These are phyloP conservation scores for Ennomos quercinarius DNA, from an alignment of 2,888 invertebrate genomes.

Conservation along the genomic window DNA sequence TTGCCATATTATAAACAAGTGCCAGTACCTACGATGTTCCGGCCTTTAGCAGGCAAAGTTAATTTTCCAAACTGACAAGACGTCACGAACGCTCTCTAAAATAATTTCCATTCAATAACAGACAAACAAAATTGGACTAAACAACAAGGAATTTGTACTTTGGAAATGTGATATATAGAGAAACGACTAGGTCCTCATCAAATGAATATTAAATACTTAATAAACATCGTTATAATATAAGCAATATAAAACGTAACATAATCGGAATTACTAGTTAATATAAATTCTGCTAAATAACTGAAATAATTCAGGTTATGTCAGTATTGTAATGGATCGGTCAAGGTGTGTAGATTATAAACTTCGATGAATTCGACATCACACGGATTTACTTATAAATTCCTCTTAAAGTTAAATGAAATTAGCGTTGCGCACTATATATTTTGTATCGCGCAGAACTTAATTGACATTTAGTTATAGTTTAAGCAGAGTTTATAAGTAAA, in stretches of 20 bases:
- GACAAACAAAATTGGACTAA: conserved; percentile 86
- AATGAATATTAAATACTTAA: conserved; percentile 85
- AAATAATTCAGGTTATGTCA: conserved; percentile 75
- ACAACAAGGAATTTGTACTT: conserved; percentile 87
- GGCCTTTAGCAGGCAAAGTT: conserved; percentile 44
- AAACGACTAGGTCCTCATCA: conserved; percentile 86
- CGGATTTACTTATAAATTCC: conserved; percentile 44
- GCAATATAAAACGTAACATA: conserved; percentile 85
- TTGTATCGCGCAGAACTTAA: too few relatives aligned
- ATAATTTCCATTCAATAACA: conserved; percentile 84
- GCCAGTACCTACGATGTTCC: conserved; percentile 37
- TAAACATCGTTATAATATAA: conserved; percentile 85
- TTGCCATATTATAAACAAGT: conserved; percentile 34
- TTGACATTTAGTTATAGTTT: too few relatives aligned
- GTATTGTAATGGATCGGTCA: conserved; percentile 60
- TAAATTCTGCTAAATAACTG: conserved; percentile 84
- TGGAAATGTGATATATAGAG: conserved; percentile 86
- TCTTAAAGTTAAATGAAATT: too few relatives aligned
- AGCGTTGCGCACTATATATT: too few relatives aligned
- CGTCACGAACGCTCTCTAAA: conserved; percentile 65
- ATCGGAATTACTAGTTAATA: conserved; percentile 84
- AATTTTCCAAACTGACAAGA: conserved; percentile 45
- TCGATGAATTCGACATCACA: conserved; percentile 69
- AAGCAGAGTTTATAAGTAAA: too few relatives aligned
- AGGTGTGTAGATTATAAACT: conserved; percentile 50